Percentiles rank a stretch among this genome's conserved stretches.
Conservation (phyloP, 2,797 vertebrate species). For the Sebastes taczanowskii region DNA sequence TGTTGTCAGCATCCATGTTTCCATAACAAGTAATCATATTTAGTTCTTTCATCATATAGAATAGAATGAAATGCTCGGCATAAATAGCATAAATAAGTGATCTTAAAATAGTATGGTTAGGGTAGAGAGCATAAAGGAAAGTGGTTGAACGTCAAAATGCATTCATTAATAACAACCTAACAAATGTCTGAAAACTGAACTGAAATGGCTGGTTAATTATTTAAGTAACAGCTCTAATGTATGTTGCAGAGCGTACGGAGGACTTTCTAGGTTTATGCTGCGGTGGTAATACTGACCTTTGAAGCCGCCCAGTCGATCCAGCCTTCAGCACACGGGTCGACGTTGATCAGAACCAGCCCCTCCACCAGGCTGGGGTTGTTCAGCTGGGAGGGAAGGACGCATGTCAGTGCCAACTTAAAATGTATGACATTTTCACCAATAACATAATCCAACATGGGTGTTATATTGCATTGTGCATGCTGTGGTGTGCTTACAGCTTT, state of each 20-base stretch:
- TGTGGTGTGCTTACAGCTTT: background rate
- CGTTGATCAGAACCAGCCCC: constrained; percentile 93
- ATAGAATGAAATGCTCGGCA: background rate
- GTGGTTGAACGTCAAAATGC: background rate
- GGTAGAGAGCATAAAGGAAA: background rate
- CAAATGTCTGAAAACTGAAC: background rate
- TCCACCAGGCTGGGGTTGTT: constrained; percentile 91
- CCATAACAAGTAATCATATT: background rate
- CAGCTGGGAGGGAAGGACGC: constrained; percentile 79
- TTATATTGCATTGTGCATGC: background rate
- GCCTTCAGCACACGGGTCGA: constrained; percentile 96
- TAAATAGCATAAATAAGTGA: background rate
- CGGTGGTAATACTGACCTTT: constrained; percentile 82
- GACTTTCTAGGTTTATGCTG: background rate
- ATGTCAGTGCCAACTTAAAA: background rate
- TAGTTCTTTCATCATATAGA: background rate
- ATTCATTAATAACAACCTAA: background rate
- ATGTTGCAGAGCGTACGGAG: background rate
- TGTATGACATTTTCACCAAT: background rate
- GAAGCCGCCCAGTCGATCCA: constrained; percentile 99
- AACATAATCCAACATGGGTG: background rate
- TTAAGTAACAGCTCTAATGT: background rate
- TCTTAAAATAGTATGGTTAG: background rate
- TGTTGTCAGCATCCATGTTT: background rate
- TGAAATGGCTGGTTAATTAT: constrained; percentile 28